Percentiles rank a stretch among this genome's conserved stretches.
These are phyloP conservation scores for Tangara arthus DNA, from an alignment of 2,797 vertebrate genomes.

Conservation along the genomic window DNA sequence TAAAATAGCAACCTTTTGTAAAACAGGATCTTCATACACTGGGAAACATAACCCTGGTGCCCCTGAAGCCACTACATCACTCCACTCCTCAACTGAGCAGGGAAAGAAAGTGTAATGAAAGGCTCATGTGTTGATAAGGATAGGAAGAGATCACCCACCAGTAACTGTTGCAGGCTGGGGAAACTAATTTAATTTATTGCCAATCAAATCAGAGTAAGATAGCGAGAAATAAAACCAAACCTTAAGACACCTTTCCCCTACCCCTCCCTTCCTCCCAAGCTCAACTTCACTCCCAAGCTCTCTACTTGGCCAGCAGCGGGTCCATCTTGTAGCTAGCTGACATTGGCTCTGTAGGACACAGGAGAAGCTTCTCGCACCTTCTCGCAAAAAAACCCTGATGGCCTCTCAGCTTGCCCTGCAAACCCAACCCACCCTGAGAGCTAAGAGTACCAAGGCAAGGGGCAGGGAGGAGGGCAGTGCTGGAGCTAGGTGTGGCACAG, in stretches of 20 bases:
- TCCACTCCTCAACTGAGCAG: not conserved
- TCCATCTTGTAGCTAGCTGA: not conserved
- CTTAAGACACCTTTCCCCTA: not conserved
- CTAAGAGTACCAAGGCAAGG: not conserved
- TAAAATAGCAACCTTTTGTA: not conserved
- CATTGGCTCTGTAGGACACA: fast-evolving
- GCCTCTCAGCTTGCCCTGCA: not conserved
- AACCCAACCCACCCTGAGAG: not conserved
- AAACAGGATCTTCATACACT: not conserved
- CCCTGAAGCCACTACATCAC: not conserved
- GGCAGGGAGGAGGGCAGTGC: not conserved
- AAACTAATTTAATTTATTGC: not conserved
- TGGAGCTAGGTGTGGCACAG: not conserved
- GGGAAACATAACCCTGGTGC: not conserved
- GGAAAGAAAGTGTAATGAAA: not conserved
- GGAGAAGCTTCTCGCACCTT: not conserved
- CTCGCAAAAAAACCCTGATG: not conserved
- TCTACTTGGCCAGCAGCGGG: not conserved
- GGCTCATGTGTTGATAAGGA: not conserved
- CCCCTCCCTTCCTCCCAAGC: not conserved
- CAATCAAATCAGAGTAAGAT: not conserved
- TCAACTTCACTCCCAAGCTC: not conserved
- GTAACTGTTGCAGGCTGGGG: not conserved
- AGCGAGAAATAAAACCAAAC: not conserved
- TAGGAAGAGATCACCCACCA: not conserved